Conservation (phyloP, 2,113 vertebrate species). For the Vulpes vulpes region DNA sequence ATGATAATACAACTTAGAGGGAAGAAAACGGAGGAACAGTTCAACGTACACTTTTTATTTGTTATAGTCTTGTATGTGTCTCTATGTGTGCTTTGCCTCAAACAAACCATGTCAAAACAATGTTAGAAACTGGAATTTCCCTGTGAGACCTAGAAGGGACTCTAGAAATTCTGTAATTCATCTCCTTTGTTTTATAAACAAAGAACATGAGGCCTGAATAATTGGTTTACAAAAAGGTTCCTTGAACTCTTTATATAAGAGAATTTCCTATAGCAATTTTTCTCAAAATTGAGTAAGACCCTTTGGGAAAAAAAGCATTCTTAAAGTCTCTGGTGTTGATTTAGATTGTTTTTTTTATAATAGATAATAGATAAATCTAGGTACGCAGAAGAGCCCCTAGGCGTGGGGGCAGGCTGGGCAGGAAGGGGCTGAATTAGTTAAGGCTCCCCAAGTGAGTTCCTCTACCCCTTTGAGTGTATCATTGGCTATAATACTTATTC, state of each 20-base stretch:
- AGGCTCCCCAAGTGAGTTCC: neutral
- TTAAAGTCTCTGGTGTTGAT: neutral
- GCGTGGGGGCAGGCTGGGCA: neutral
- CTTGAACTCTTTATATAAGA: neutral
- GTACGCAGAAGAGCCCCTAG: too few relatives aligned
- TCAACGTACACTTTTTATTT: neutral
- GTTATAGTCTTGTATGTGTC: neutral
- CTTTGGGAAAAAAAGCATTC: neutral
- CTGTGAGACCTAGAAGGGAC: neutral
- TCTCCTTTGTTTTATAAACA: neutral
- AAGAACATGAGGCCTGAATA: neutral
- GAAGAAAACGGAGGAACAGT: neutral
- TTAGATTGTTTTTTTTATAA: neutral
- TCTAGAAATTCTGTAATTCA: neutral
- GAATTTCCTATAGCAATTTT: conserved; percentile 1
- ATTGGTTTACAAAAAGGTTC: neutral
- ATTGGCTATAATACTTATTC: neutral
- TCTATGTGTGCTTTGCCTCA: neutral
- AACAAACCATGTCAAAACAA: neutral
- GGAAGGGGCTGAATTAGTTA: neutral
- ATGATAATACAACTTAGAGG: neutral
- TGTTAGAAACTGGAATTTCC: neutral
- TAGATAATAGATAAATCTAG: neutral
- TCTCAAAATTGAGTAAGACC: neutral
- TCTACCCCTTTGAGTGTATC: neutral